These are phyloP conservation scores for Argynnis bischoffii DNA, from an alignment of 2,888 invertebrate genomes.

Conservation along the genomic window DNA sequence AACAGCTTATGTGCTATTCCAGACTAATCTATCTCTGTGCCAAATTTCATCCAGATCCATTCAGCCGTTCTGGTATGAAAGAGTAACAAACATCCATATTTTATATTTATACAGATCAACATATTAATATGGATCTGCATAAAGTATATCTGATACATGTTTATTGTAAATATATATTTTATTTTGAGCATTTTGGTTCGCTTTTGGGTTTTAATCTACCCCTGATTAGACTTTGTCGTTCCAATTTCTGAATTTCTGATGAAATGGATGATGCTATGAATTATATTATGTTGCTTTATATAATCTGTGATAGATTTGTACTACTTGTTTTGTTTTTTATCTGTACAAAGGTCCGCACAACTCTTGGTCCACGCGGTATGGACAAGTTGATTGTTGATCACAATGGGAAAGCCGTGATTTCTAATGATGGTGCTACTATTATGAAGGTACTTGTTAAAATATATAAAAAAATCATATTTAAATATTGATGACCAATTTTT, in stretches of 20 bases:
- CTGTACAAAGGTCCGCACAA: constrained; percentile 87
- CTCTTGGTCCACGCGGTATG: constrained; percentile 99
- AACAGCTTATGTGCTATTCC: no score
- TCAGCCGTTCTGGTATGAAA: no score
- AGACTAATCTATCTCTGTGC: no score
- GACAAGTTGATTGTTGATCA: constrained; percentile 98
- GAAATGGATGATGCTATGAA: constrained; percentile 6
- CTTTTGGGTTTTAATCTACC: background rate
- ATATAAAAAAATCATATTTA: background rate
- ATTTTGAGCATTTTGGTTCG: no score
- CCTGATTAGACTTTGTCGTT: constrained; percentile 11
- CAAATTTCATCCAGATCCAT: no score
- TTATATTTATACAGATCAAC: no score
- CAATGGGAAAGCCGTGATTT: constrained; percentile 96
- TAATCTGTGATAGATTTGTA: background rate
- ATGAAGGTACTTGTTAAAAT: constrained; percentile 85
- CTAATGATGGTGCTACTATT: constrained; percentile 99
- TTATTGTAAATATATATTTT: no score
- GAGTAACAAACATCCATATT: no score
- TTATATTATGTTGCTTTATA: background rate
- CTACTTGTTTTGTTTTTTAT: background rate
- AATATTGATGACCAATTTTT: background rate
- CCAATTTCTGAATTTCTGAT: constrained; percentile 25
- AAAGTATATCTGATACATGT: no score
- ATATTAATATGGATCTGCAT: no score